Evolutionary conservation across 1,140 invertebrate species (phyloP).

Genomic region (Drosophila ananassae): DNA sequence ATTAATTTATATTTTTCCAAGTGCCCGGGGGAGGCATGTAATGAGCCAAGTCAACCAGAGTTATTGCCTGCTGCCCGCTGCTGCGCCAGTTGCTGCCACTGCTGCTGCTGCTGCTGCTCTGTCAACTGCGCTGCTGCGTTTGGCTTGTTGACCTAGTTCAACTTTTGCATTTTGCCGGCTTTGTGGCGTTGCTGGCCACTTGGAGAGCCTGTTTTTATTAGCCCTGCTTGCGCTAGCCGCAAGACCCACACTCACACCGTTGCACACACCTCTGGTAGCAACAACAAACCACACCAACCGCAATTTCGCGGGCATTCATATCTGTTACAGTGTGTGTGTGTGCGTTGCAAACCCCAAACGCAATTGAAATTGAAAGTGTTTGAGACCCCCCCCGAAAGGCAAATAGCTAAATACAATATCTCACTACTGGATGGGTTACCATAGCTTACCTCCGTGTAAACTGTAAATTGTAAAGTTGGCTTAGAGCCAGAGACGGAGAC

Average conservation of each 20-base stretch:
- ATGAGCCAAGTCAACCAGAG: slow-evolving; percentile 39
- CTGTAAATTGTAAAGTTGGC: slow-evolving; percentile 10
- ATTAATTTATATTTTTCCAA: slow-evolving; percentile 21
- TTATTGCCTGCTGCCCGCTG: slow-evolving; percentile 25
- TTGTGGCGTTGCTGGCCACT: slow-evolving; percentile 44
- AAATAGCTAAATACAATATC: slow-evolving; percentile 37
- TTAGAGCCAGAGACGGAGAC: slow-evolving; percentile 17
- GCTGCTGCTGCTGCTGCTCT: slow-evolving; percentile 9
- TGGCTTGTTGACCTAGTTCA: slow-evolving; percentile 83
- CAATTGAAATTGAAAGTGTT: slow-evolving; percentile 81
- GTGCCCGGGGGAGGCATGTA: slow-evolving; percentile 30
- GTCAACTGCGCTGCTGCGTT: slow-evolving; percentile 62
- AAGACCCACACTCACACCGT: slow-evolving; percentile 31
- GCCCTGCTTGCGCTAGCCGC: slow-evolving; percentile 56
- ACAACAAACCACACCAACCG: slow-evolving; percentile 27
- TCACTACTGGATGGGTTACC: slow-evolving; percentile 47
- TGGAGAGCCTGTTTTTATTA: slow-evolving; percentile 78
- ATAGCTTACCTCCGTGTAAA: slow-evolving; percentile 6
- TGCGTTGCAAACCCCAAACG: slow-evolving; percentile 68
- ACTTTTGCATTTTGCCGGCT: slow-evolving; percentile 83
- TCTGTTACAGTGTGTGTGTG: slow-evolving; percentile 17
- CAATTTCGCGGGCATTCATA: slow-evolving; percentile 68
- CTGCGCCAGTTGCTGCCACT: too few relatives aligned
- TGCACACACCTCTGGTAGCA: slow-evolving; percentile 4
- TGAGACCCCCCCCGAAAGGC: slow-evolving; percentile 28